phyloP scores from a whole-genome alignment of 2,113 vertebrate genomes.

The Fukomys damarensis region DNA sequence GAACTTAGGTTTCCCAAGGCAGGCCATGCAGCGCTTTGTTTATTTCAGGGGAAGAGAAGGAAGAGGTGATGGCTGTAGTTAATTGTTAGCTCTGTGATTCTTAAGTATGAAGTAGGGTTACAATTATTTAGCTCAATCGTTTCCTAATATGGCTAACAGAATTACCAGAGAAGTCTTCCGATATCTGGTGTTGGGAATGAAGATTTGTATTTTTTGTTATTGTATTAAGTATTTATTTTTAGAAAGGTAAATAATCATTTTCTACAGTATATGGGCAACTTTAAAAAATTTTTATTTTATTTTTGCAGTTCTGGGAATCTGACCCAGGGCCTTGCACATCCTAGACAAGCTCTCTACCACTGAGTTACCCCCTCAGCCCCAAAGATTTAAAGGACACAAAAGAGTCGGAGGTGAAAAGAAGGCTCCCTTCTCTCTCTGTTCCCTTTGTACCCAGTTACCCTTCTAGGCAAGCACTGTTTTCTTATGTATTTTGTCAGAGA shows the following conservation, averaged over 20 bases:
- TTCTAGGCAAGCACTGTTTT: neutral
- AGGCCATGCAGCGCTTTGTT: neutral
- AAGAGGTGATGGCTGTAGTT: neutral
- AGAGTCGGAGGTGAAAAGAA: neutral
- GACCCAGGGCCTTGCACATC: neutral
- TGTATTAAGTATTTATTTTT: slow-evolving; percentile 6
- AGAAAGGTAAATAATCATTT: neutral
- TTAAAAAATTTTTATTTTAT: neutral
- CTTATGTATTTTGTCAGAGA: neutral
- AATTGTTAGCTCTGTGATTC: slow-evolving; percentile 54
- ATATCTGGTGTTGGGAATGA: neutral
- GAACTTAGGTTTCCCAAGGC: slow-evolving; percentile 53
- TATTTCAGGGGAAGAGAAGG: slow-evolving; percentile 28
- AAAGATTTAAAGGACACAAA: slow-evolving; percentile 16
- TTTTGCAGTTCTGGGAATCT: neutral
- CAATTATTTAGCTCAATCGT: neutral
- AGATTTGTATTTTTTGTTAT: slow-evolving; percentile 8
- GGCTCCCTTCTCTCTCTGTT: neutral
- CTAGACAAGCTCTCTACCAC: neutral
- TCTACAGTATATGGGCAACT: neutral
- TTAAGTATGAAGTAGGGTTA: slow-evolving; percentile 64
- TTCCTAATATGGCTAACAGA: slow-evolving; percentile 30
- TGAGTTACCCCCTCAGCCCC: neutral
- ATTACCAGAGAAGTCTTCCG: neutral
- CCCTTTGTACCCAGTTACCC: neutral